Percentiles rank a stretch among this genome's conserved stretches.
These are phyloP conservation scores for Leptogaster cylindrica DNA, from an alignment of 2,888 invertebrate species.

Conservation along the genomic window DNA sequence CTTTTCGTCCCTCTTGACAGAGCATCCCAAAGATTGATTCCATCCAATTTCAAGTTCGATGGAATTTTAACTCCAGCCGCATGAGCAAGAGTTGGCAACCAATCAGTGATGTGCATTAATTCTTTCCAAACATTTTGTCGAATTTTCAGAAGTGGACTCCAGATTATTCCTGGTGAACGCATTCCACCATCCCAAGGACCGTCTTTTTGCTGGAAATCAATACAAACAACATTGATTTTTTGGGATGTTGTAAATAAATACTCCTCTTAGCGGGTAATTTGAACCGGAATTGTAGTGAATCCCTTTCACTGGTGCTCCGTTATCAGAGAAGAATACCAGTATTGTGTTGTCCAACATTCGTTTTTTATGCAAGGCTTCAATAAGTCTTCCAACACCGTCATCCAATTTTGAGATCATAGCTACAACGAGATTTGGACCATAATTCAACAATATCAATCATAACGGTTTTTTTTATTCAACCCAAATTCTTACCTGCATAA, in stretches of 20 bases:
- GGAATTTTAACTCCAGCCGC: conserved; percentile 54
- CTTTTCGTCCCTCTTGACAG: conserved; percentile 58
- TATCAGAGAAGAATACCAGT: conserved; percentile 86
- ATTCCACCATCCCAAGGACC: conserved; percentile 87
- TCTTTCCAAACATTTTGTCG: conserved; percentile 67
- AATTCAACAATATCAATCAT: no score
- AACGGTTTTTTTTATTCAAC: no score
- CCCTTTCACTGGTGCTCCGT: conserved; percentile 82
- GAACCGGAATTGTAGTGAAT: conserved; percentile 75
- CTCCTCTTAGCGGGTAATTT: conserved; percentile 81
- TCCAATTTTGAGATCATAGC: conserved; percentile 87
- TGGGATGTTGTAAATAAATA: conserved; percentile 56
- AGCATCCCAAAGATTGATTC: conserved; percentile 73
- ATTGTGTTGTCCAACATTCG: conserved; percentile 81
- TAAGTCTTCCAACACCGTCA: conserved; percentile 79
- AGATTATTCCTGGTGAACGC: conserved; percentile 76
- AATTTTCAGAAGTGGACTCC: conserved; percentile 69
- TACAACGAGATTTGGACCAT: conserved; percentile 58
- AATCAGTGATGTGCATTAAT: conserved; percentile 81
- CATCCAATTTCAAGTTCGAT: conserved; percentile 64
- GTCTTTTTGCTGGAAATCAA: conserved; percentile 68
- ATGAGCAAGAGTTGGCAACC: conserved; percentile 75
- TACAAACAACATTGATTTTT: neutral
- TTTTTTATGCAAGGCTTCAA: conserved; percentile 70
- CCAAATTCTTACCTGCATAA: conserved; percentile 69